Base-by-base conservation (phyloP, 2,113 vertebrate genomes). In the Corythornis madagascariensis region DNA sequence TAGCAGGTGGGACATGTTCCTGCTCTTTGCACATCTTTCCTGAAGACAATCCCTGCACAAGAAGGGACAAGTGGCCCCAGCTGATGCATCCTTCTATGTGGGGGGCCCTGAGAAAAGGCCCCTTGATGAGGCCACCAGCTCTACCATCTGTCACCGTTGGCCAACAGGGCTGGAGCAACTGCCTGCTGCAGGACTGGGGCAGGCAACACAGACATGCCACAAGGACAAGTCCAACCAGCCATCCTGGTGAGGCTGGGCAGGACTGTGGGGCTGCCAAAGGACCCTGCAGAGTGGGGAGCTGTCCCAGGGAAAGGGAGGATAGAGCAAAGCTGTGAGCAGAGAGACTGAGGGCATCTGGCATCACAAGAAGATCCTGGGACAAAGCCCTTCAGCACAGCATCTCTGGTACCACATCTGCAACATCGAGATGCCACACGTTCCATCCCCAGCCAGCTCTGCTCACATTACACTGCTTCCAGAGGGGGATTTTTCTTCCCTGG, bases 131-230 rank as follows among this genome's bases (percentile, higher is more conserved):
- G 96, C 85, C 94, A 74, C 89, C 55, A 0, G 48, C 84, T 81
- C 78, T 26, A 53, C 98, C 97, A 97, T 97, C 97, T 97, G 97
- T 93, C 94, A 71, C 70, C 53, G 57, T 6, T 81, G 93, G 91
- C 96, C 85, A 48, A 92, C 87, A 66, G 82, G 63, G 80, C 90
- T 67, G 65, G 42, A 93, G 87, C 95, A 96, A 95, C 63, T 76
- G 96, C 87, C 67, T 78, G 71, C 64, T 71, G 73, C 66, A 70
- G 86, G 85, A 78, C 45, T 25, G 26, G 66, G 13, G 59, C 50
- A 71, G 81, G 48, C 4, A 16, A 21, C 1, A 15, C 40, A 52
- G 56, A 76, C 7, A 4, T 0, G 12, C 7, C 6, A 8, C 12
- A 19, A 35, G 63, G 76, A 13, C 25, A 92, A 83, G 66, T 38